A percentile compares a stretch with the other conserved stretches of the same genome.
phyloP scores from a whole-genome alignment of 2,113 vertebrate genomes.

The Phalacrocorax aristotelis region DNA sequence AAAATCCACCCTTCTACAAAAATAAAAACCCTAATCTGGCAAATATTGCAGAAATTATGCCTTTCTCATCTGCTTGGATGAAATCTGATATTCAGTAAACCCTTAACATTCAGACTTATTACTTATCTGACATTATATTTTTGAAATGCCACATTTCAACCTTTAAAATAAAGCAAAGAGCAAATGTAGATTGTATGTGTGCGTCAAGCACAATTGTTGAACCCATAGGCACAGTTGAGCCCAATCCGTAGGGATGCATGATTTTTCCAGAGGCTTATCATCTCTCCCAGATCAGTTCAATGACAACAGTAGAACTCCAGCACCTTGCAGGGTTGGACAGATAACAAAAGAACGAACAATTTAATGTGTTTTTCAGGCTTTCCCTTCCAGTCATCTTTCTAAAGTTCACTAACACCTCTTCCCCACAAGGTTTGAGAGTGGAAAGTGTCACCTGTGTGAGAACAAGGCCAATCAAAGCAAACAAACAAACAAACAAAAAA shows the following conservation, averaged over 20 bases:
- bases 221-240: background rate
- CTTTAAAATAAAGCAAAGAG: constrained; percentile 48
- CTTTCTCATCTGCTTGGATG: background rate
- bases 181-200: background rate
- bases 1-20: background rate
- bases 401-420: background rate
- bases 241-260: background rate
- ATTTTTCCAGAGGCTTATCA: background rate
- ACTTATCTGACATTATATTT: constrained; percentile 25
- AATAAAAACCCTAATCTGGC: background rate
- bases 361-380: background rate
- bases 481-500: background rate
- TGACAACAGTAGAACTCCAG: background rate
- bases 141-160: constrained; percentile 45
- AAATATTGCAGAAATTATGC: background rate
- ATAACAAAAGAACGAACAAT: background rate
- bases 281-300: background rate
- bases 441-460: background rate
- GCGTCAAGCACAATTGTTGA: background rate
- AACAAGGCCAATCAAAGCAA: background rate
- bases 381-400: background rate
- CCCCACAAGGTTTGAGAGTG: background rate
- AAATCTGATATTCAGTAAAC: constrained; percentile 20
- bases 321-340: background rate
- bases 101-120: constrained; percentile 22